A percentile compares a stretch with the other conserved stretches of the same genome.
Conservation (phyloP, 1,140 invertebrate genomes). For the Drosophila ironensis region DNA sequence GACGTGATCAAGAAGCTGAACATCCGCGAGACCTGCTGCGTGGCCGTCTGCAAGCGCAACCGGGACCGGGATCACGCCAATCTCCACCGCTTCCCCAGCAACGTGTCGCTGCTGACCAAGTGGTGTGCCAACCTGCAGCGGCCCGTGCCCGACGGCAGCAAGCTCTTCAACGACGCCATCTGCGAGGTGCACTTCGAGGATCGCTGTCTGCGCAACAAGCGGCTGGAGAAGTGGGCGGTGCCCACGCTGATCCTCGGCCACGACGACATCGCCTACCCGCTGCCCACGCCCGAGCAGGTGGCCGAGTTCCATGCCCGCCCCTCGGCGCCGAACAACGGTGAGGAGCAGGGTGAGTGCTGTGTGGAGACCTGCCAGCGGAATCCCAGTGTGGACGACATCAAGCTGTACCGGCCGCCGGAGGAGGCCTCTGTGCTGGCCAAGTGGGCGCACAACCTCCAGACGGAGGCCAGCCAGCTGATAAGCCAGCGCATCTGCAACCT, state of each 20-base stretch:
- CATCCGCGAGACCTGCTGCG: constrained; percentile 75
- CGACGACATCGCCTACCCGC: constrained; percentile 54
- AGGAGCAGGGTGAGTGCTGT: constrained; percentile 76
- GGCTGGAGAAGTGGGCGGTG: constrained; percentile 75
- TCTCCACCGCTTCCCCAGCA: constrained; percentile 73
- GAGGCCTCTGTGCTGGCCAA: constrained; percentile 62
- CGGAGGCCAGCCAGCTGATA: constrained; percentile 44
- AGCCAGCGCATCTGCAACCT: constrained; percentile 68
- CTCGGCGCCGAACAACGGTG: constrained; percentile 67
- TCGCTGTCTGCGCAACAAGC: constrained; percentile 71
- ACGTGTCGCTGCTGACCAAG: constrained; percentile 59
- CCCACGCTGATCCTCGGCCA: constrained; percentile 68
- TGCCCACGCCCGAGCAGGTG: constrained; percentile 67
- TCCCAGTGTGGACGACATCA: constrained; percentile 72
- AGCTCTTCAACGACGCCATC: constrained; percentile 76
- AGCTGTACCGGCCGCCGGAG: constrained; percentile 71
- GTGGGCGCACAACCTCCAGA: constrained; percentile 73
- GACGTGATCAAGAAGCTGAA: constrained; percentile 78
- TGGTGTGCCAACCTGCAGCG: constrained; percentile 73
- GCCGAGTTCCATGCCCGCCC: constrained; percentile 65
- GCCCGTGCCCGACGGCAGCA: constrained; percentile 69
- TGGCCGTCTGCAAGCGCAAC: constrained; percentile 70
- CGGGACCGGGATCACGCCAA: constrained; percentile 77
- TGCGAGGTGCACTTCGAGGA: constrained; percentile 78
- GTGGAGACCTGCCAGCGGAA: constrained; percentile 73